Evolutionary conservation across 2,888 invertebrate genomes (phyloP).

Genomic region (Azorinus chamasolen): DNA sequence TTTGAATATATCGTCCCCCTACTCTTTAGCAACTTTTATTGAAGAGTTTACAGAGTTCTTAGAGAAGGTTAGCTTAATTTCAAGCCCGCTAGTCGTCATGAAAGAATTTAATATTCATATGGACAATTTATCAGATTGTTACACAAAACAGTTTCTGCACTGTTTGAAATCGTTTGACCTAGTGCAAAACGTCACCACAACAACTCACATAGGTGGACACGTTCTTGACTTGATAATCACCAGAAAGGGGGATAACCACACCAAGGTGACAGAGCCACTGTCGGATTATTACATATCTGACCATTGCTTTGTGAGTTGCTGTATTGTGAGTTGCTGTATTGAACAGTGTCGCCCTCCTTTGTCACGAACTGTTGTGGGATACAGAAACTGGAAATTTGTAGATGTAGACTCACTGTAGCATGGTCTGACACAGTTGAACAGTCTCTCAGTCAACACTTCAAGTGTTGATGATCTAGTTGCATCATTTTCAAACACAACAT

Average conservation of each 20-base stretch:
- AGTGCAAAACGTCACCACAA: slow-evolving; percentile 15
- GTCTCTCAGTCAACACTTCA: too few relatives aligned
- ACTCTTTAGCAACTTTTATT: slow-evolving; percentile 29
- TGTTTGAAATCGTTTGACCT: slow-evolving; percentile 31
- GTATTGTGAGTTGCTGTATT: slow-evolving; percentile 4
- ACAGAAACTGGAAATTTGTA: slow-evolving; percentile 32
- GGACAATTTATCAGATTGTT: slow-evolving; percentile 27
- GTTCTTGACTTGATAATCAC: slow-evolving; percentile 33
- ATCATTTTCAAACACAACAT: too few relatives aligned
- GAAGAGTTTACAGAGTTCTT: slow-evolving; percentile 34
- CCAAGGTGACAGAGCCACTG: slow-evolving; percentile 17
- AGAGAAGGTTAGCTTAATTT: slow-evolving; percentile 7
- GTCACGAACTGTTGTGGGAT: slow-evolving; percentile 15
- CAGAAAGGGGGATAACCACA: slow-evolving; percentile 22
- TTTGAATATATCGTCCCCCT: slow-evolving; percentile 40
- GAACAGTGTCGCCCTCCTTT: slow-evolving; percentile 10
- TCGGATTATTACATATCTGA: slow-evolving; percentile 34
- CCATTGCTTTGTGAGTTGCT: slow-evolving; percentile 22
- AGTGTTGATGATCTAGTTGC: too few relatives aligned
- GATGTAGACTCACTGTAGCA: slow-evolving; percentile 17
- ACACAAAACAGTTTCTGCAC: slow-evolving; percentile 25
- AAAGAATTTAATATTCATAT: slow-evolving; percentile 31
- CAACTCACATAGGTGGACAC: slow-evolving; percentile 28
- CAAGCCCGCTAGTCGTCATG: slow-evolving; percentile 16
- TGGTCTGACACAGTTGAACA: slow-evolving; percentile 21